Base-by-base conservation (phyloP, 2,113 vertebrate genomes). In the Edolisoma coerulescens region DNA sequence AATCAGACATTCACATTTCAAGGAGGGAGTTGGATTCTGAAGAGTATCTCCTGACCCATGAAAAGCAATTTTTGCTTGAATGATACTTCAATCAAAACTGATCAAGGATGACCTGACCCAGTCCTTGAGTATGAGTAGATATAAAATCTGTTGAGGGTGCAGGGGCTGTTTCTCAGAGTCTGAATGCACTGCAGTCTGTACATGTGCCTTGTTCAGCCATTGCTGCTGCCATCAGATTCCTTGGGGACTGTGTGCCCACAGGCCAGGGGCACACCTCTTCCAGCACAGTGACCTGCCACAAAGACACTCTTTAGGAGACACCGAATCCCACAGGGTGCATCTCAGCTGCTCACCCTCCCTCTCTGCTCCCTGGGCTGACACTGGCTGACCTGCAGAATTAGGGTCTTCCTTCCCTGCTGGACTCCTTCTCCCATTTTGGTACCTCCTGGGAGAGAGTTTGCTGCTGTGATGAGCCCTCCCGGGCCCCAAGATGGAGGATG, bases 41-140 rank as follows among this genome's bases (percentile, higher is more conserved):
- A 93, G 45, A 30, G 37, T 60, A 82, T 53, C 69, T 92, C n/a
- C 53, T 61, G 44, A 86, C 39, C 69, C 41, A 56, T 45, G 52
- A 95, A 96, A 88, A 93, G 41, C n/a, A 67, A 64, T 86, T 94
- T 96, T 90, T 74, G 74, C 44, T 75, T 57, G 30, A 83, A 69
- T 86, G 44, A 53, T 70, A 42, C 52, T 93, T 95, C 56, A 87
- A 28, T 59, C 85, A 90, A 88, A 96, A 90, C 26, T 37, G 35
- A 90, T 50, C 37, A 86, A 67, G 54, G 27, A 69, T 86, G 67
- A 79, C 59, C 42, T 42, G 63, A 79, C 54, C 57, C 7, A 44
- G 23, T 33, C 70, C 78, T 82, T 73, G 39, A 90, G 59, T 67
- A 50, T 3, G 9, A 82, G 57, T 5, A 59, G 23, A 76, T 64